phyloP scores from a whole-genome alignment of 2,888 invertebrate genomes.

The Noctuana brunneofusca region DNA sequence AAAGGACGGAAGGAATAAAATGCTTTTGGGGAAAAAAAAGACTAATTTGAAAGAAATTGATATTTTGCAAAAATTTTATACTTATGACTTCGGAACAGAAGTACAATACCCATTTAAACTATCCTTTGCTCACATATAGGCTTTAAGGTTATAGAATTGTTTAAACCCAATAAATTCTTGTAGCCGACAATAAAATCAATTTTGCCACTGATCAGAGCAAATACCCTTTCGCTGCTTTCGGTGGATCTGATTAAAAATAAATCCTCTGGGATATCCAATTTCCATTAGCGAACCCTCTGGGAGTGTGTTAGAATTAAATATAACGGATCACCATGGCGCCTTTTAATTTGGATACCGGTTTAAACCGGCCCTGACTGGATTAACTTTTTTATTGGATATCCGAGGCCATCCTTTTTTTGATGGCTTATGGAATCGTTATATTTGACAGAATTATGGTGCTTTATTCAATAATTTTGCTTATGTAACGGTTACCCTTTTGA shows the following conservation, averaged over 20 bases:
- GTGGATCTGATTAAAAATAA: slow-evolving; percentile 46
- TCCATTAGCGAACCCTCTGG: slow-evolving; percentile 49
- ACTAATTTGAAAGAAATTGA: background rate
- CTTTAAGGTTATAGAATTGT: background rate
- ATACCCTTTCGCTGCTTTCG: slow-evolving; percentile 31
- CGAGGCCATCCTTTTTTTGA: slow-evolving; percentile 15
- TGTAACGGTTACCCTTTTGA: no score
- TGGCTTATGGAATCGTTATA: background rate
- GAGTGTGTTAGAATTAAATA: slow-evolving; percentile 50
- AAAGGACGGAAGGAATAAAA: background rate
- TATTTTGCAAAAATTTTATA: no score
- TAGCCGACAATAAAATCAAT: slow-evolving; percentile 25
- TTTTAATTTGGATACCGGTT: slow-evolving; percentile 45
- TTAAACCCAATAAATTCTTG: background rate
- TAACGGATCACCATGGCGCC: slow-evolving; percentile 46
- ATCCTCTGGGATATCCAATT: slow-evolving; percentile 49
- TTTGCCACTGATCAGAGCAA: slow-evolving; percentile 26
- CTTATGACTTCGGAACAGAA: no score
- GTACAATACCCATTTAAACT: background rate
- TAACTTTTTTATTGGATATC: slow-evolving; percentile 32
- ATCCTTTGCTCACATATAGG: background rate
- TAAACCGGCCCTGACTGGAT: slow-evolving; percentile 27
- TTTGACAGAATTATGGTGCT: background rate
- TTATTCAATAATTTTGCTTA: no score
- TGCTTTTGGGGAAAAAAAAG: background rate